phyloP scores from a whole-genome alignment of 2,888 invertebrate genomes.

The Pammene fasciana region DNA sequence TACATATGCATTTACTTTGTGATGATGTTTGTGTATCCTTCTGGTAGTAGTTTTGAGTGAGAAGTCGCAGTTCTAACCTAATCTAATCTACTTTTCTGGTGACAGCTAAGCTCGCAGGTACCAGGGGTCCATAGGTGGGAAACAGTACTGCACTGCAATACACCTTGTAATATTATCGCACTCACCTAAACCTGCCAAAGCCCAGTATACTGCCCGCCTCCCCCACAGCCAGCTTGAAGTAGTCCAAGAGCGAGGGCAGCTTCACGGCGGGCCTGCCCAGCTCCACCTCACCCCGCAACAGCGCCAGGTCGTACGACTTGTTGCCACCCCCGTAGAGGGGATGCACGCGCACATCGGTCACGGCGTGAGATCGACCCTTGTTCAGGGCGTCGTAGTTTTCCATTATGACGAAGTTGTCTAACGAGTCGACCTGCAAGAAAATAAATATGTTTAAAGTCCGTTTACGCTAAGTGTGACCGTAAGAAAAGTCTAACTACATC shows the following conservation, averaged over 20 bases:
- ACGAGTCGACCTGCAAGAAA: slow-evolving; percentile 52
- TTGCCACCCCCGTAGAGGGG: slow-evolving; percentile 60
- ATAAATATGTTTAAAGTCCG: not conserved
- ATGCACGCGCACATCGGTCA: slow-evolving; percentile 63
- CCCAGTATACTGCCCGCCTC: slow-evolving; percentile 63
- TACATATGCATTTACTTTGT: too few relatives aligned
- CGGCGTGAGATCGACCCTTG: slow-evolving; percentile 51
- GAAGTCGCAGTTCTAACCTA: too few relatives aligned
- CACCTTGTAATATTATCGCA: too few relatives aligned
- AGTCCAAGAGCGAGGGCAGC: slow-evolving; percentile 58
- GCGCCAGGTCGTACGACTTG: slow-evolving; percentile 60
- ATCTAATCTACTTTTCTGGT: too few relatives aligned
- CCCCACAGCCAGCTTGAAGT: slow-evolving; percentile 61
- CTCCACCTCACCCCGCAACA: slow-evolving; percentile 56
- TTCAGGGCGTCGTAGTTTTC: slow-evolving; percentile 53
- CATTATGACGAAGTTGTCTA: slow-evolving; percentile 68
- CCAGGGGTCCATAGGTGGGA: too few relatives aligned
- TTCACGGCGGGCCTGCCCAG: slow-evolving; percentile 45
- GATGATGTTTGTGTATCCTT: too few relatives aligned
- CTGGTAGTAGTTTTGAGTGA: too few relatives aligned
- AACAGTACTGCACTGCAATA: too few relatives aligned
- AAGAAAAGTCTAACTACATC: too few relatives aligned
- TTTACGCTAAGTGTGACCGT: too few relatives aligned
- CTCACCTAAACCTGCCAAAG: slow-evolving; percentile 65
- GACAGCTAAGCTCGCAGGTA: too few relatives aligned